Percentiles rank a stretch among this genome's conserved stretches.
Evolutionary conservation across 2,113 vertebrate genomes (phyloP).

Genomic region (Neotoma lepida): DNA sequence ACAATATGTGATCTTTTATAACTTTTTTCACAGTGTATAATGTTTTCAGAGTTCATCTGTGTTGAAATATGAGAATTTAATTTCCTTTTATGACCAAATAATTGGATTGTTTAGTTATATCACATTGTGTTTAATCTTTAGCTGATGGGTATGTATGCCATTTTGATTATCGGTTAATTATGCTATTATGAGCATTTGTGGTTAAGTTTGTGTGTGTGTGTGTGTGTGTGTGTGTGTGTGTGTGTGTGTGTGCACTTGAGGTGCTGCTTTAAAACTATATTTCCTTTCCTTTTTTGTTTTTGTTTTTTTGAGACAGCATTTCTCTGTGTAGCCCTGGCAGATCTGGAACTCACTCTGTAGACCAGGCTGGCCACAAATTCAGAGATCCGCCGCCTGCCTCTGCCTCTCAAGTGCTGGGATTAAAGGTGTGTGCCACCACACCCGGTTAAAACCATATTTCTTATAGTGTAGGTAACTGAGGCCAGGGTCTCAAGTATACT

Average conservation of each 20-base stretch:
- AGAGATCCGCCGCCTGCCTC: too few species aligned
- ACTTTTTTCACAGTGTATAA: not conserved
- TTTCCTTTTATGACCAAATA: not conserved
- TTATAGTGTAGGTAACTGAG: not conserved
- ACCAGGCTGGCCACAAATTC: too few species aligned
- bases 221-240: not conserved
- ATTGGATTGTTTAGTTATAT: not conserved
- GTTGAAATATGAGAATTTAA: not conserved
- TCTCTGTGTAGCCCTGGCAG: too few species aligned
- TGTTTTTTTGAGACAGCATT: too few species aligned
- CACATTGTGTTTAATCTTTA: not conserved
- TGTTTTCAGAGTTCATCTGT: conserved; percentile 22
- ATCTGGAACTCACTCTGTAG: too few species aligned
- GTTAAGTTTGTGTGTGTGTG: not conserved
- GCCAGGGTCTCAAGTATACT: not conserved
- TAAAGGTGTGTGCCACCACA: too few species aligned
- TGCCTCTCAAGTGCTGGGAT: too few species aligned
- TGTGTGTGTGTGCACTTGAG: not conserved
- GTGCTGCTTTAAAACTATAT: not conserved
- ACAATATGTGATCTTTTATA: not conserved
- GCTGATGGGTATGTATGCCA: not conserved
- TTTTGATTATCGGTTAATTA: conserved; percentile 19
- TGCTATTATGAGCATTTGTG: not conserved
- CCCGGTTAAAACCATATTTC: not conserved
- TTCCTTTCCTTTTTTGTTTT: not conserved